Percentiles rank a stretch among this genome's conserved stretches.
These are phyloP conservation scores for Masticophis lateralis DNA, from an alignment of 2,797 vertebrate species.

Conservation along the genomic window DNA sequence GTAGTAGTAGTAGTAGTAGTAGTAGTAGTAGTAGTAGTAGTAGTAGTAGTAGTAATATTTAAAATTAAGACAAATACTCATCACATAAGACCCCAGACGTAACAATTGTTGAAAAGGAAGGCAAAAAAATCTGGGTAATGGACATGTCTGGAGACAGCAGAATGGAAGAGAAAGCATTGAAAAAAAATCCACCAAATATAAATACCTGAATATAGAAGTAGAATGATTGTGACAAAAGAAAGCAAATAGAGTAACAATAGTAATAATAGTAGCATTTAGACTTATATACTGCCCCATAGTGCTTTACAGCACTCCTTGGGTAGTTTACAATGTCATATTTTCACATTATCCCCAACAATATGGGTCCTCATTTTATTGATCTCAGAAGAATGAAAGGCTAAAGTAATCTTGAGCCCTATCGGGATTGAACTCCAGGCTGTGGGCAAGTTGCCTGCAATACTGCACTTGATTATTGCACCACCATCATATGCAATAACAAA, in stretches of 20 bases:
- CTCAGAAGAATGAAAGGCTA: neutral
- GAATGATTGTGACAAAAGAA: neutral
- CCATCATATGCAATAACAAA: neutral
- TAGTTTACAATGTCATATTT: neutral
- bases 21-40: neutral
- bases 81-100: no score
- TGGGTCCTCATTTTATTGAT: neutral
- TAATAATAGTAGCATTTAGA: neutral
- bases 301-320: neutral
- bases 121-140: neutral
- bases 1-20: neutral
- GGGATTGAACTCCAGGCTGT: neutral
- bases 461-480: neutral
- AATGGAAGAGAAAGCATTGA: neutral
- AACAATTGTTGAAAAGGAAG: no score
- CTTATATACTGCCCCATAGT: neutral
- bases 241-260: neutral
- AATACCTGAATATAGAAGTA: neutral
- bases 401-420: neutral
- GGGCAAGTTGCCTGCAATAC: neutral
- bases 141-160: neutral
- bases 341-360: neutral
- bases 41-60: neutral
- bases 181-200: neutral
- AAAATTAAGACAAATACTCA: neutral